Evolutionary conservation across 2,113 vertebrate genomes (phyloP).

Genomic region (Charina bottae): DNA sequence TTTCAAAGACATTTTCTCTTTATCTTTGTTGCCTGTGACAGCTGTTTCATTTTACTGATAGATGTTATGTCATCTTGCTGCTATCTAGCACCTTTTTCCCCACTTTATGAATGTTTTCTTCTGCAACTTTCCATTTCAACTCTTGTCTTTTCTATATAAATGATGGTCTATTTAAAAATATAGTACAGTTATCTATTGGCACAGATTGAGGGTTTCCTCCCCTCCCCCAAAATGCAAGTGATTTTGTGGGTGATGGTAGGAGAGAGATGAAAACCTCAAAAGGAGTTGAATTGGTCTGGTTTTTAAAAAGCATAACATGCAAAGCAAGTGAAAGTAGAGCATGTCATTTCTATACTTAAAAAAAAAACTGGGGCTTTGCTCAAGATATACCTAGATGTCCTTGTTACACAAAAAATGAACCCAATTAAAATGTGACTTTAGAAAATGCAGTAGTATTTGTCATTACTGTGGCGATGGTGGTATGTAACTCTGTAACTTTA

Average conservation of each 20-base stretch:
- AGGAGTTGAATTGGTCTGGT: not conserved
- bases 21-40: slow-evolving; percentile 80
- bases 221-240: slow-evolving; percentile 42
- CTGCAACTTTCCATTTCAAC: slow-evolving; percentile 70
- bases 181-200: slow-evolving; percentile 56
- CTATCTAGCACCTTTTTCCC: slow-evolving; percentile 77
- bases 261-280: not conserved
- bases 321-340: not conserved
- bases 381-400: not conserved
- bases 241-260: slow-evolving; percentile 13
- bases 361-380: not conserved
- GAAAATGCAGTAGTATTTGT: not conserved
- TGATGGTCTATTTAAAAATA: slow-evolving; percentile 69
- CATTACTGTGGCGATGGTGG: not conserved
- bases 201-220: slow-evolving; percentile 51
- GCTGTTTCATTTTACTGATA: slow-evolving; percentile 86
- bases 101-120: slow-evolving; percentile 78
- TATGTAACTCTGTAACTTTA: not conserved
- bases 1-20: slow-evolving; percentile 80
- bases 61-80: slow-evolving; percentile 82
- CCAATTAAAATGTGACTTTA: slow-evolving; percentile 57
- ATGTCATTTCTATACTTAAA: not conserved
- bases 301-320: not conserved
- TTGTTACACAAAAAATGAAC: slow-evolving; percentile 40
- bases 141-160: slow-evolving; percentile 69